phyloP scores from a whole-genome alignment of 2,797 vertebrate species.

The Psittacula echo region DNA sequence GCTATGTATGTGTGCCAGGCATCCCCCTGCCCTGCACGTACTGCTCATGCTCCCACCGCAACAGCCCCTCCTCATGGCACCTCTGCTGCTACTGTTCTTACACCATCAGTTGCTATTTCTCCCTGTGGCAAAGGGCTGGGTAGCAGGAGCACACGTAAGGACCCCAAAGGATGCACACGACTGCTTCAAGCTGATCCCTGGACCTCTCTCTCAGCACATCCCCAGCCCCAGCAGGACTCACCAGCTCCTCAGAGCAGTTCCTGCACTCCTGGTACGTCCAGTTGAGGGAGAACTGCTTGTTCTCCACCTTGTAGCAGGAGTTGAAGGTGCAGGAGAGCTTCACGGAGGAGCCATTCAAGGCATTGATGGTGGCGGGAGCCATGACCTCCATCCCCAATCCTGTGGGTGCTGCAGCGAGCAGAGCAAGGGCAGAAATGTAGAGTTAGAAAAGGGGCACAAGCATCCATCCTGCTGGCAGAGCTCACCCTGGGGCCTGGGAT shows the following conservation, averaged over 20 bases:
- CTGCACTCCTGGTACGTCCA: conserved; percentile 91
- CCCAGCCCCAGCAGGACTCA: conserved; percentile 63
- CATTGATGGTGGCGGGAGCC: conserved; percentile 78
- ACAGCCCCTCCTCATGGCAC: neutral
- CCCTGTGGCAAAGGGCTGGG: neutral
- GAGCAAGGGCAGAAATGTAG: neutral
- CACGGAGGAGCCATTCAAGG: conserved; percentile 88
- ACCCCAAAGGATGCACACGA: rapidly evolving
- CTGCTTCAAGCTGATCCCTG: rapidly evolving
- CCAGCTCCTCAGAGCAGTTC: conserved; percentile 90
- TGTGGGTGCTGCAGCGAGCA: conserved; percentile 73
- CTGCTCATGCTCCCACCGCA: neutral
- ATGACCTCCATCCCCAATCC: conserved; percentile 88
- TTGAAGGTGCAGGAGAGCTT: conserved; percentile 92
- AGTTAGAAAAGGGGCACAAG: neutral
- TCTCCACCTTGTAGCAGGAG: conserved; percentile 94
- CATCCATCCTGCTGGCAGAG: neutral
- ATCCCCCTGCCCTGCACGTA: neutral
- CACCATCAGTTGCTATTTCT: rapidly evolving
- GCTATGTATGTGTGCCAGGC: neutral
- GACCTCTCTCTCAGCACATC: neutral
- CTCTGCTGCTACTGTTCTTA: neutral
- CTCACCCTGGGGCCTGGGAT: neutral
- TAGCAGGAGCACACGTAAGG: rapidly evolving
- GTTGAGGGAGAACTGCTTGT: conserved; percentile 91